A percentile compares a stretch with the other conserved stretches of the same genome.
phyloP scores from a whole-genome alignment of 2,113 vertebrate genomes.

The Vicugna pacos region DNA sequence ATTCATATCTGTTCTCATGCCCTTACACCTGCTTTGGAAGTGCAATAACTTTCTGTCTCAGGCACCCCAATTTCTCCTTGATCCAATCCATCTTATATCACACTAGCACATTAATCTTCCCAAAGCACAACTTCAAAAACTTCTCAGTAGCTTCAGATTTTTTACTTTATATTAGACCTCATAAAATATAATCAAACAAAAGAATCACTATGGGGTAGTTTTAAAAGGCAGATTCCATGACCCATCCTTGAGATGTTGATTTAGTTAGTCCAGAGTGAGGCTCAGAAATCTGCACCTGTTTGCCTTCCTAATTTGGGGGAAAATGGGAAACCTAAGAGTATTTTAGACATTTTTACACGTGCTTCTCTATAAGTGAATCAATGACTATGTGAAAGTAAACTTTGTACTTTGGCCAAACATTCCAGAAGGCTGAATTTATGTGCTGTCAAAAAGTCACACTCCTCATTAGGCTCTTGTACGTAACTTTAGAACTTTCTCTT shows the following conservation, averaged over 20 bases:
- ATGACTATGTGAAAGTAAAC: not conserved
- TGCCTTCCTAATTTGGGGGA: not conserved
- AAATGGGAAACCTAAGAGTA: not conserved
- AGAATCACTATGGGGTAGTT: not conserved
- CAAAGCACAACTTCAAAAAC: conserved; percentile 19
- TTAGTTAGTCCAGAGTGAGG: not conserved
- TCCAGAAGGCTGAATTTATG: not conserved
- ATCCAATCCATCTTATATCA: not conserved
- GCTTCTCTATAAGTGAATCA: not conserved
- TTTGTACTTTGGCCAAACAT: not conserved
- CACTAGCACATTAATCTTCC: not conserved
- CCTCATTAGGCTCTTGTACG: not conserved
- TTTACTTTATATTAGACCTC: not conserved
- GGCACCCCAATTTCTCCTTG: not conserved
- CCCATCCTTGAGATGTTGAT: not conserved
- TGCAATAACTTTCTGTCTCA: conserved; percentile 34
- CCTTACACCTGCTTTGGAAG: conserved; percentile 11
- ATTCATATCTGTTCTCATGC: not conserved
- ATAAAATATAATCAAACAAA: not conserved
- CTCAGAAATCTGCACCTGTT: not conserved
- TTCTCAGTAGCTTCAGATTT: not conserved
- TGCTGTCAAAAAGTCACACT: not conserved
- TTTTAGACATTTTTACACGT: not conserved
- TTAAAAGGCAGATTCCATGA: not conserved
- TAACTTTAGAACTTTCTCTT: not conserved